A percentile compares a stretch with the other conserved stretches of the same genome.
Conservation (phyloP, 2,797 vertebrate species). For the Xyrichtys novacula region DNA sequence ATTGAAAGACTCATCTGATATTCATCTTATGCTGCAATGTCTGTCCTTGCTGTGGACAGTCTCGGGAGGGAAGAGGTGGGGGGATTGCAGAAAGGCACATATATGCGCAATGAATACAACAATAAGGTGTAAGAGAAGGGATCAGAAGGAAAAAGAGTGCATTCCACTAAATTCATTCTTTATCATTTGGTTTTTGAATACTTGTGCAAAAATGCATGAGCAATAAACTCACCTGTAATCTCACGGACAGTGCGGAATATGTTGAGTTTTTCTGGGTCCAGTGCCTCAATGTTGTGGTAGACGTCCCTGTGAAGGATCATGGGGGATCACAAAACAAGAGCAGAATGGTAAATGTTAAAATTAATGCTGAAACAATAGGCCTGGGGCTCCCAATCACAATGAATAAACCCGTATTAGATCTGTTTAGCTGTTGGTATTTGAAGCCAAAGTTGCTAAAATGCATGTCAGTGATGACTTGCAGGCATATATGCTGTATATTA, state of each 20-base stretch:
- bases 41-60: conserved; percentile 73
- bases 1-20: conserved; percentile 80
- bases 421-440: not conserved
- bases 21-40: conserved; percentile 76
- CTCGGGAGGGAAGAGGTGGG: conserved; percentile 8
- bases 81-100: conserved; percentile 14
- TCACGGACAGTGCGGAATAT: conserved; percentile 96
- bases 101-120: not conserved
- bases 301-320: conserved; percentile 86
- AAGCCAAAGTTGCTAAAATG: not conserved
- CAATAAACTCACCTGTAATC: conserved; percentile 90
- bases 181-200: not conserved
- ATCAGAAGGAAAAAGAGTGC: not conserved
- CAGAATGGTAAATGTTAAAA: not conserved
- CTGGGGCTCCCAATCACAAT: not conserved
- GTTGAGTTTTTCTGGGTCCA: conserved; percentile 96
- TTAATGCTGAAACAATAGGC: not conserved
- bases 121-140: not conserved
- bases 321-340: conserved; percentile 16
- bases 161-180: not conserved
- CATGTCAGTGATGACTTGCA: not conserved
- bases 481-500: not conserved
- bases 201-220: not conserved
- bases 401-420: not conserved
- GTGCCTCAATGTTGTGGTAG: conserved; percentile 94